These are phyloP conservation scores for Numenius phaeopus DNA, from an alignment of 2,797 vertebrate species.

Conservation along the genomic window DNA sequence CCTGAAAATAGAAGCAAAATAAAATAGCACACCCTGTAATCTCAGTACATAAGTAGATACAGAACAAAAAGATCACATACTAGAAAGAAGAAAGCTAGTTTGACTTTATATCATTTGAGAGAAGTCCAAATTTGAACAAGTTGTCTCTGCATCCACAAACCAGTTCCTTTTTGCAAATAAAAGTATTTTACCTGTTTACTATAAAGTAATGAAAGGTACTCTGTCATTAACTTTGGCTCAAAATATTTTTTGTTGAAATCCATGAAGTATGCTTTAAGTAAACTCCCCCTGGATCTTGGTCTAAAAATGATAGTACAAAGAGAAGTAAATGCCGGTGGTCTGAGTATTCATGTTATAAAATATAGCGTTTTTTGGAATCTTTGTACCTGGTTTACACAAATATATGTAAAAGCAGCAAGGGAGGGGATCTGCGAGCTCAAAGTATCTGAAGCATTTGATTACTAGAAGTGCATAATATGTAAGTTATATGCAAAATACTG, in stretches of 20 bases:
- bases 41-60: neutral
- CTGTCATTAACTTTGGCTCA: neutral
- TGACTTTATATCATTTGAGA: neutral
- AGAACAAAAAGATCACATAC: neutral
- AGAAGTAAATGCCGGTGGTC: neutral
- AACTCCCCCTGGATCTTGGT: neutral
- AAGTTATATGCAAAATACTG: neutral
- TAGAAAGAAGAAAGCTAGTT: neutral
- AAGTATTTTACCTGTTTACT: neutral
- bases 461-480: neutral
- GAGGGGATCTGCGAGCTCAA: neutral
- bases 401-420: neutral
- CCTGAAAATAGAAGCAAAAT: neutral
- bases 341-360: neutral
- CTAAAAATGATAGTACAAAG: neutral
- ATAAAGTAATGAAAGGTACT: neutral
- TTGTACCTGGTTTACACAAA: neutral
- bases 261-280: neutral
- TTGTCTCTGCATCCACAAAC: neutral
- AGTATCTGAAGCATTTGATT: neutral
- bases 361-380: neutral
- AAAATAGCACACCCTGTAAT: neutral
- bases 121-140: neutral
- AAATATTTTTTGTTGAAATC: neutral
- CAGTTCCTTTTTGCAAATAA: neutral